These are phyloP conservation scores for Cephalopachus bancanus DNA, from an alignment of 2,797 vertebrate species.

Conservation along the genomic window DNA sequence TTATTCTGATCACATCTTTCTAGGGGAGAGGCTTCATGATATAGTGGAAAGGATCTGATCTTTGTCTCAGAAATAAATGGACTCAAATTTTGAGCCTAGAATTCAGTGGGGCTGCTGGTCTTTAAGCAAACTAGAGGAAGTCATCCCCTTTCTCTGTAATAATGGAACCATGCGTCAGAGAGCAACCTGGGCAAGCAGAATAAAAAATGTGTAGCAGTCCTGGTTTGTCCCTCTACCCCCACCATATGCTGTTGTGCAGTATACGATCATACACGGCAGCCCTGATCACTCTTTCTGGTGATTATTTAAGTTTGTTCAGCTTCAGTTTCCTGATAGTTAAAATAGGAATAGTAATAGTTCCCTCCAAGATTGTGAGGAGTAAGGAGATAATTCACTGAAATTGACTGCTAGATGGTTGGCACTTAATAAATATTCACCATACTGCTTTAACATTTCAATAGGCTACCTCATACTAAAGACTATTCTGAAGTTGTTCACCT, in stretches of 20 bases:
- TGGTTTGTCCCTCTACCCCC: not conserved
- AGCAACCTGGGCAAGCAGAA: not conserved
- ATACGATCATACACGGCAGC: fast-evolving
- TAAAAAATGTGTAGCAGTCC: not conserved
- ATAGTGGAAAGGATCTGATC: not conserved
- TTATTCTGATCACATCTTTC: not conserved
- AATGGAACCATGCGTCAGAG: not conserved
- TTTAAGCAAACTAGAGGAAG: not conserved
- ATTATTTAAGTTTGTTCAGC: not conserved
- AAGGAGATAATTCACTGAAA: slow-evolving; percentile 23
- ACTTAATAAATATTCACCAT: not conserved
- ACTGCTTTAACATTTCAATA: not conserved
- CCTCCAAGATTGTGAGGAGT: not conserved
- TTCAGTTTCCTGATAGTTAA: not conserved
- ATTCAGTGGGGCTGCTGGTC: not conserved
- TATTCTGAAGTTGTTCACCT: slow-evolving; percentile 74
- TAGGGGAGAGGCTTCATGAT: not conserved
- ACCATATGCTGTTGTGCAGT: not conserved
- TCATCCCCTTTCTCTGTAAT: not conserved
- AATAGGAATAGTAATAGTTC: not conserved
- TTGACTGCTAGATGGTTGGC: not conserved
- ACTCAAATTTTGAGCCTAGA: not conserved
- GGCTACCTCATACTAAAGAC: not conserved
- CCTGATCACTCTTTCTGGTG: not conserved
- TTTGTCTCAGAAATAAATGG: not conserved